Base-by-base conservation (phyloP, 2,888 invertebrate species). In the Acleris laterana region DNA sequence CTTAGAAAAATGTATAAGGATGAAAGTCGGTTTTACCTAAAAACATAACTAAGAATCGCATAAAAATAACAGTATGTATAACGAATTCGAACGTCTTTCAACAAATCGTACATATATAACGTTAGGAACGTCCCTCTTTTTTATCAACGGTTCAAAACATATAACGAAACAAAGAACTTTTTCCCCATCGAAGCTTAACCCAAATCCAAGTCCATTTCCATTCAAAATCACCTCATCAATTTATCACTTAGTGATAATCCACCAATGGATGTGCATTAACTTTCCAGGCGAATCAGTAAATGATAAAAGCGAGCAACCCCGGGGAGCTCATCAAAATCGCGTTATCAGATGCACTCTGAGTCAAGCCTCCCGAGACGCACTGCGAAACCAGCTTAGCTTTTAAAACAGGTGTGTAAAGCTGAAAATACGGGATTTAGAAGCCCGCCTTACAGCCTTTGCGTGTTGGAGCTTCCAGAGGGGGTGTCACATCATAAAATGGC, bases 301-400 rank as follows among this genome's bases (percentile, higher is more conserved):
- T 68, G 68, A 68, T 68, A 63, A 65, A 65, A 62, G 51, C 66
- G 61, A 62, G 57, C 28, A 62, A 68, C 72, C 75, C 72, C 68
- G 72, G 72, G 72, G 72, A 78, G 79, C 81, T 84, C 87, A 81
- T 87, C 84, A 87, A 82, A 85, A 80, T 82, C 82, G 70, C 80
- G 84, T 86, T 86, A 86, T 83, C 82, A 77, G 77, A 72, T 72
- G 74, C 77, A 76, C 79, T 76, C 76, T 81, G 79, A 78, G 79
- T 77, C 77, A 74, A 71, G 74, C 69, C 72, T 70, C 70, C 56
- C 68, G 62, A 68, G 64, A 64, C 64, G 63, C 63, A 70, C 68
- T 16, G 17, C 70, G 70, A 70, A 71, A 71, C 71, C 74, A 71
- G 68, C 69, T 74, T 61, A 51, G 57, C 71, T 69, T 74, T 65